These are phyloP conservation scores for Myotis davidii DNA, from an alignment of 2,113 vertebrate genomes.

Conservation along the genomic window DNA sequence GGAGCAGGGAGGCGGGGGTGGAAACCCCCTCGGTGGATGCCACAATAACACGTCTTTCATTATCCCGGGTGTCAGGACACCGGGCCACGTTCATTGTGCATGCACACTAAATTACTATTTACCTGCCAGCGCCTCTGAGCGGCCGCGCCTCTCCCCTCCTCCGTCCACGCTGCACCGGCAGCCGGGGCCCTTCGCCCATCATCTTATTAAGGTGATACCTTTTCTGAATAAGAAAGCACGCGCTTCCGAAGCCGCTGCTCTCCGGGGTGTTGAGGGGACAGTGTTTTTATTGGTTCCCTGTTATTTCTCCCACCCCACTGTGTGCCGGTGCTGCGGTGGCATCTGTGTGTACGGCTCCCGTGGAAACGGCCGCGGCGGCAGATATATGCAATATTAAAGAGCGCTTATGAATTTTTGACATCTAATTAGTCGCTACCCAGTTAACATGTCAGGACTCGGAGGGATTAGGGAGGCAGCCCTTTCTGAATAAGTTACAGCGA, in stretches of 20 bases:
- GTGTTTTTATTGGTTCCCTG: slow-evolving; percentile 92
- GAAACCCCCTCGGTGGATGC: slow-evolving; percentile 87
- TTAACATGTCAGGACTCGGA: slow-evolving; percentile 97
- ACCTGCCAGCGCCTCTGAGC: slow-evolving; percentile 93
- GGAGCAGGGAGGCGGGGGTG: slow-evolving; percentile 82
- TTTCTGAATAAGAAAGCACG: slow-evolving; percentile 91
- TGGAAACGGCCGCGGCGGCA: slow-evolving; percentile 96
- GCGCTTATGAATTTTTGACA: slow-evolving; percentile 99
- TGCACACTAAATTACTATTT: slow-evolving; percentile 95
- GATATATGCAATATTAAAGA: slow-evolving; percentile 99
- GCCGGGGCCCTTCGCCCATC: slow-evolving; percentile 85
- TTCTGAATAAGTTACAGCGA: slow-evolving; percentile 95
- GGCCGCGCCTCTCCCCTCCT: slow-evolving; percentile 86
- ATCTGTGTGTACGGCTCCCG: slow-evolving; percentile 97
- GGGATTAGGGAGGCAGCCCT: slow-evolving; percentile 93
- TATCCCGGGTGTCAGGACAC: slow-evolving; percentile 92
- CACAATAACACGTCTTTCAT: slow-evolving; percentile 92
- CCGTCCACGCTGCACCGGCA: slow-evolving; percentile 84
- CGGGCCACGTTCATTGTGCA: slow-evolving; percentile 92
- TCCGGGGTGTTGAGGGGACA: slow-evolving; percentile 92
- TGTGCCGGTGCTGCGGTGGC: slow-evolving; percentile 92
- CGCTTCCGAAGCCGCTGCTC: slow-evolving; percentile 88
- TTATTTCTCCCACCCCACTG: slow-evolving; percentile 89
- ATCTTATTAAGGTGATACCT: slow-evolving; percentile 91
- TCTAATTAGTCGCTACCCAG: slow-evolving; percentile 99